Evolutionary conservation across 2,888 invertebrate genomes (phyloP).

Genomic region (Ctenicera cuprea): DNA sequence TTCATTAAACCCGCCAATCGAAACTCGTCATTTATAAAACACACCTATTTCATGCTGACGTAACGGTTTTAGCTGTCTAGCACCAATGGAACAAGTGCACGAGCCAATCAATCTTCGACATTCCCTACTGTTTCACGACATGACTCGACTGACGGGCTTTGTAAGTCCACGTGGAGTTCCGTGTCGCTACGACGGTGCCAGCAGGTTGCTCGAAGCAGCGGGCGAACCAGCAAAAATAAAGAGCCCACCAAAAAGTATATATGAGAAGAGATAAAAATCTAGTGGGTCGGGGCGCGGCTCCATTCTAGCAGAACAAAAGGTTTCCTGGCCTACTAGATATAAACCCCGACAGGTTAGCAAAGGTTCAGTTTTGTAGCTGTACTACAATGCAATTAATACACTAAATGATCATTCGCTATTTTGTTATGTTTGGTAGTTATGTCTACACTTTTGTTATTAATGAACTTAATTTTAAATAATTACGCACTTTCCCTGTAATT

Average conservation of each 20-base stretch:
- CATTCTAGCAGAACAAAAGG: constrained; percentile 70
- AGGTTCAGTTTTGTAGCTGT: constrained; percentile 60
- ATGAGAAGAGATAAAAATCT: constrained; percentile 72
- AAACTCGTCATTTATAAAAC: constrained; percentile 46
- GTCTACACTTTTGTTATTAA: constrained; percentile 36
- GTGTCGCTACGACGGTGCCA: constrained; percentile 70
- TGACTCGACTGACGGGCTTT: constrained; percentile 50
- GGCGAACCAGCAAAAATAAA: constrained; percentile 73
- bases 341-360: constrained; percentile 51
- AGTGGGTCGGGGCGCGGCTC: constrained; percentile 71
- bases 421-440: constrained; percentile 23
- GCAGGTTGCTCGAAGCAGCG: constrained; percentile 71
- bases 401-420: constrained; percentile 37
- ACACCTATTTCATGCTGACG: constrained; percentile 68
- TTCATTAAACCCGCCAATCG: constrained; percentile 58
- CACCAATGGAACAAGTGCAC: constrained; percentile 55
- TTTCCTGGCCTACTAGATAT: constrained; percentile 53
- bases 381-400: constrained; percentile 51
- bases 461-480: constrained; percentile 40
- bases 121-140: constrained; percentile 29
- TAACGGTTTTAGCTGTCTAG: constrained; percentile 57
- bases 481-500: constrained; percentile 21
- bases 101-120: constrained; percentile 64
- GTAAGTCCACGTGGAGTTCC: constrained; percentile 71
- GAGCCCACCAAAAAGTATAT: constrained; percentile 71